Conservation (phyloP, 2,113 vertebrate species). For the Capra hircus region DNA sequence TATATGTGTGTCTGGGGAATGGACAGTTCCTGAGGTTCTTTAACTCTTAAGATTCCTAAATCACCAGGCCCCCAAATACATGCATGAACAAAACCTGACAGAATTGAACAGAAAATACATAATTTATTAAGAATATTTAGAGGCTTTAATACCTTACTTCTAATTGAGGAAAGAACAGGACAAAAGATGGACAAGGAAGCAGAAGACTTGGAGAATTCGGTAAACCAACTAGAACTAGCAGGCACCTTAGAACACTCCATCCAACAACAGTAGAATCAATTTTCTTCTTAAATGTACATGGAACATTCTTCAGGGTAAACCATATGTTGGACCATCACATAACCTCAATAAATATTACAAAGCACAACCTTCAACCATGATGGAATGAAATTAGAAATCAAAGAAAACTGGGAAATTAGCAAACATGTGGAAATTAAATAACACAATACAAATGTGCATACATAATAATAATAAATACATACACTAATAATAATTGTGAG, state of each 20-base stretch:
- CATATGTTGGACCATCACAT: neutral
- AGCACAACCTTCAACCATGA: neutral
- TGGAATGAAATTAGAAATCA: neutral
- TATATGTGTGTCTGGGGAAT: neutral
- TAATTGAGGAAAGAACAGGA: neutral
- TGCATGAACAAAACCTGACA: neutral
- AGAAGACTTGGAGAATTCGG: neutral
- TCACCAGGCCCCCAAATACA: neutral
- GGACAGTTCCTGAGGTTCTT: neutral
- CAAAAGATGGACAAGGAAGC: neutral
- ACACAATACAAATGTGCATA: neutral
- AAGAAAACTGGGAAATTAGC: neutral
- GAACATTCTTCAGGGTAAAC: neutral
- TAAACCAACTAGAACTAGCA: neutral
- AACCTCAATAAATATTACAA: neutral
- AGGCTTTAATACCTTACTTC: neutral
- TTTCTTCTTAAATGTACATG: neutral
- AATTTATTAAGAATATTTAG: neutral
- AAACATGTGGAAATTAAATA: neutral
- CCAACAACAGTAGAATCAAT: neutral
- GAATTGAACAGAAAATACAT: neutral
- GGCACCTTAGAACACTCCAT: neutral
- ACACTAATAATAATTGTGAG: neutral
- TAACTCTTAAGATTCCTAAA: neutral
- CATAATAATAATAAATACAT: neutral